Percentiles rank a stretch among this genome's conserved stretches.
Evolutionary conservation across 2,113 vertebrate species (phyloP).

Genomic region (Ptychochromis oligacanthus): DNA sequence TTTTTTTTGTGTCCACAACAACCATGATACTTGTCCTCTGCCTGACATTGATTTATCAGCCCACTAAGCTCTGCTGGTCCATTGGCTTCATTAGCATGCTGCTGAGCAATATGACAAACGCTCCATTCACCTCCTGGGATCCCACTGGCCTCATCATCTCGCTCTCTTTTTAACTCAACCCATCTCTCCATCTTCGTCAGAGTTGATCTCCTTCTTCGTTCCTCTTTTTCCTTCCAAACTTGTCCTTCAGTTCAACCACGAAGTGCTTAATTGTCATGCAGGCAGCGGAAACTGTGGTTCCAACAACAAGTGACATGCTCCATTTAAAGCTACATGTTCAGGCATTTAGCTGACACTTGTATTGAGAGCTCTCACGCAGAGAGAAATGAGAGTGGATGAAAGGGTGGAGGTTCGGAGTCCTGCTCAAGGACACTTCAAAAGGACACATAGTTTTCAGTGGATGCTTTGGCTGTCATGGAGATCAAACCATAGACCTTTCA

Average conservation of each 20-base stretch:
- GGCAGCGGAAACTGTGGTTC: neutral
- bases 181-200: slow-evolving; percentile 17
- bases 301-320: neutral
- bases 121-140: slow-evolving; percentile 42
- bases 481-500: slow-evolving; percentile 21
- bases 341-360: slow-evolving; percentile 9
- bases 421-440: slow-evolving; percentile 30
- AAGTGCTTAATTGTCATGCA: slow-evolving; percentile 43
- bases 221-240: neutral
- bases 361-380: neutral
- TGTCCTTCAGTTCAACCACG: slow-evolving; percentile 44
- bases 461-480: neutral
- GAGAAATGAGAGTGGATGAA: slow-evolving; percentile 16
- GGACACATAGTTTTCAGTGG: neutral
- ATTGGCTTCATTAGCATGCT: slow-evolving; percentile 50
- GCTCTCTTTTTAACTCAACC: slow-evolving; percentile 14
- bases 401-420: neutral
- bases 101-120: slow-evolving; percentile 28
- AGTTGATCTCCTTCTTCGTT: neutral
- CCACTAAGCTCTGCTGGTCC: slow-evolving; percentile 10
- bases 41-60: slow-evolving; percentile 28
- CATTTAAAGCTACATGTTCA: slow-evolving; percentile 15
- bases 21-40: neutral
- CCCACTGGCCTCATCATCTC: slow-evolving; percentile 32
- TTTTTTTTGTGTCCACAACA: neutral